Conservation (phyloP, 2,888 invertebrate species). For the Clusia tigrina region DNA sequence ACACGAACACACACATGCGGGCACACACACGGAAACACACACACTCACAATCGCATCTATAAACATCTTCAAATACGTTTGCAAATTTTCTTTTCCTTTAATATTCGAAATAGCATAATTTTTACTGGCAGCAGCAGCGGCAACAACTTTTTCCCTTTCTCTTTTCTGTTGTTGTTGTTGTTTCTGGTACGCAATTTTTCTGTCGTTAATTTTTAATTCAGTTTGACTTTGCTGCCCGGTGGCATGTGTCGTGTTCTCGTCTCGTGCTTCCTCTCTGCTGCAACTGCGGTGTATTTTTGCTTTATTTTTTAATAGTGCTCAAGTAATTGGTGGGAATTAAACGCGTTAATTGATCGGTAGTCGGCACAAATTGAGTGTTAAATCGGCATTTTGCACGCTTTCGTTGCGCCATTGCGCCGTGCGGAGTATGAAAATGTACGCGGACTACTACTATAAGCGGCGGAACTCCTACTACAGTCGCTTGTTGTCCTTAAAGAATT, state of each 20-base stretch:
- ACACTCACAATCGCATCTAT: no score
- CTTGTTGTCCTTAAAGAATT: slow-evolving; percentile 13
- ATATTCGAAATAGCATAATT: slow-evolving; percentile 14
- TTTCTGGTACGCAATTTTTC: slow-evolving; percentile 16
- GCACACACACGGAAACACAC: no score
- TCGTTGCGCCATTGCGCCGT: neutral
- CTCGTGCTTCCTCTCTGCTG: neutral
- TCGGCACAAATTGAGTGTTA: neutral
- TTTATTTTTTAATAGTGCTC: no score
- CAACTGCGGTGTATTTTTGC: no score
- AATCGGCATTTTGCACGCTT: neutral
- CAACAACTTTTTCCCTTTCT: neutral
- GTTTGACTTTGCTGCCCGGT: slow-evolving; percentile 10
- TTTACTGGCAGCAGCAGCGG: neutral
- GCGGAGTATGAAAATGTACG: slow-evolving; percentile 15
- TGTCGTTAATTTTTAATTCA: slow-evolving; percentile 12
- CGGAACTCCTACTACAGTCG: slow-evolving; percentile 15
- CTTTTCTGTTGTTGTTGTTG: no score
- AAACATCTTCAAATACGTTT: no score
- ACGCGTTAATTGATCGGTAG: neutral
- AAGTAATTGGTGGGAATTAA: neutral
- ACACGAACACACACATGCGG: no score
- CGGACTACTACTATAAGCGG: slow-evolving; percentile 9
- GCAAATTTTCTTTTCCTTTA: slow-evolving; percentile 22
- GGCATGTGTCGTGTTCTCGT: slow-evolving; percentile 15